phyloP scores from a whole-genome alignment of 2,797 vertebrate genomes.

The Tenualosa thibaudeaui region DNA sequence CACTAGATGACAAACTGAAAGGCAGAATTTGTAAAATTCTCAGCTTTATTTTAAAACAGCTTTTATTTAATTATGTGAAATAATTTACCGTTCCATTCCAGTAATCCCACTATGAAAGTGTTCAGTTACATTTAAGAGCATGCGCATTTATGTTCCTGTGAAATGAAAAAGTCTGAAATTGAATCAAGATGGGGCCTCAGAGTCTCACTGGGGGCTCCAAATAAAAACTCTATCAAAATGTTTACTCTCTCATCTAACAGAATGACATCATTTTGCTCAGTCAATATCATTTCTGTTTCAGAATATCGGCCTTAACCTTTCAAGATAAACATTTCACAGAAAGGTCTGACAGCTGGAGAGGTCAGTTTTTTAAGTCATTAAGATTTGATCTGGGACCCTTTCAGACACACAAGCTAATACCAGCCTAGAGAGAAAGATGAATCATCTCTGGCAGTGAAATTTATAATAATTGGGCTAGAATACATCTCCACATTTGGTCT shows the following conservation, averaged over 20 bases:
- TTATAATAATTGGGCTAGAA: slow-evolving; percentile 78
- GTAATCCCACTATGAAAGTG: neutral
- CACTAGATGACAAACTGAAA: neutral
- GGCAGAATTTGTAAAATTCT: neutral
- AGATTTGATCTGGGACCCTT: slow-evolving; percentile 60
- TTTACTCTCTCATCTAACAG: slow-evolving; percentile 24
- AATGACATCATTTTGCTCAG: neutral
- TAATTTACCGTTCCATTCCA: neutral
- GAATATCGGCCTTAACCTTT: slow-evolving; percentile 29
- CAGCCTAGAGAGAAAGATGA: slow-evolving; percentile 66
- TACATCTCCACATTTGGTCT: slow-evolving; percentile 68
- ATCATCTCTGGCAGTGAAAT: slow-evolving; percentile 67
- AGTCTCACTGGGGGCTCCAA: neutral
- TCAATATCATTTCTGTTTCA: slow-evolving; percentile 20
- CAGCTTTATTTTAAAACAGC: slow-evolving; percentile 15
- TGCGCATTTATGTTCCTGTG: neutral
- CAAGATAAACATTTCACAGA: slow-evolving; percentile 31
- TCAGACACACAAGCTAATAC: slow-evolving; percentile 55
- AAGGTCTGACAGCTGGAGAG: slow-evolving; percentile 47
- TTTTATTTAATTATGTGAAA: neutral
- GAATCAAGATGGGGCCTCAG: neutral
- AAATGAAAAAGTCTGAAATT: slow-evolving; percentile 13
- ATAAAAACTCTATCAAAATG: neutral
- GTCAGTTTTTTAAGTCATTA: slow-evolving; percentile 57
- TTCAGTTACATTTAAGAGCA: neutral